These are phyloP conservation scores for Dinomys branickii DNA, from an alignment of 2,113 vertebrate genomes.

Conservation along the genomic window DNA sequence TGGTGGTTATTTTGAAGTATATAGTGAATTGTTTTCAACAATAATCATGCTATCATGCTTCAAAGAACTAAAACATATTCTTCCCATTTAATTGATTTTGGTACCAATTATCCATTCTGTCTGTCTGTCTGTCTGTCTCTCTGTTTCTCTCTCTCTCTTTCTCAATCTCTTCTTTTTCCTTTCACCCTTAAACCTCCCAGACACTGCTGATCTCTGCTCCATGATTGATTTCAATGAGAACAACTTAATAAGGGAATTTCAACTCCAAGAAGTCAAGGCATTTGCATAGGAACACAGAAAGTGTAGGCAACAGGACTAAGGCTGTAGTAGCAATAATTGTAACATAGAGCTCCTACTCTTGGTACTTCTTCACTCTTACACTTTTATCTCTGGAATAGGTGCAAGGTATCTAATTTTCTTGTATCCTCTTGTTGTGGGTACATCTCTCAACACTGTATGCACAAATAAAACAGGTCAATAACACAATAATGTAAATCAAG, in stretches of 20 bases:
- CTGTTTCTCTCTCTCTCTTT: too few relatives aligned
- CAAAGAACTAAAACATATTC: background rate
- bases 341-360: background rate
- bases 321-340: background rate
- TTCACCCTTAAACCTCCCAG: background rate
- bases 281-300: background rate
- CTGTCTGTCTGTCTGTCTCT: too few relatives aligned
- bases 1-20: background rate
- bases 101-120: background rate
- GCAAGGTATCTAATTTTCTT: background rate
- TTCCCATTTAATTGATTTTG: background rate
- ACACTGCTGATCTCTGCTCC: background rate
- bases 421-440: background rate
- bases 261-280: background rate
- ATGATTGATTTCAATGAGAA: background rate
- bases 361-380: background rate
- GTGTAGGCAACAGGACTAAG: background rate
- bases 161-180: too few relatives aligned
- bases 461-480: background rate
- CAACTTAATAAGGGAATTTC: background rate
- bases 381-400: background rate
- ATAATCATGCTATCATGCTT: background rate
- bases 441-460: background rate
- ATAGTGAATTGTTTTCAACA: background rate
- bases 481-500: background rate